A percentile compares a stretch with the other conserved stretches of the same genome.
These are phyloP conservation scores for Strongylocentrotus purpuratus DNA, from an alignment of 35 echinoderm and acorn worm species.

Conservation along the genomic window DNA sequence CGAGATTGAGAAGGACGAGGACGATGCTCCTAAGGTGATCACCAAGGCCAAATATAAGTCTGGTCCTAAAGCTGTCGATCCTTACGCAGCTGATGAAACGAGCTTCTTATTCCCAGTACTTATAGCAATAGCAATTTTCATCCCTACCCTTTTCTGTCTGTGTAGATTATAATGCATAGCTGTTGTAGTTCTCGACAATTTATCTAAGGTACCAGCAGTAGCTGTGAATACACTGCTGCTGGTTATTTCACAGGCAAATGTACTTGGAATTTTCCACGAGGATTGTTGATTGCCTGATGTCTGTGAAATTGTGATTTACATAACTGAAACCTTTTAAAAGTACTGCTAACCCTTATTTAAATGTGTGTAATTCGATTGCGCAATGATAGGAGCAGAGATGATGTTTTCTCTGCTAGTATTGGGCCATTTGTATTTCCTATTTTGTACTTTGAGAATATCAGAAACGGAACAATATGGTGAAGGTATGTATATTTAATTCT, in stretches of 20 bases:
- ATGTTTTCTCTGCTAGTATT: neutral
- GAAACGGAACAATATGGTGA: neutral
- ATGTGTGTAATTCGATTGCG: neutral
- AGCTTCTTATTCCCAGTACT: slow-evolving; percentile 96
- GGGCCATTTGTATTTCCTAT: neutral
- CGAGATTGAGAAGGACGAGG: slow-evolving; percentile 68
- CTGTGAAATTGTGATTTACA: neutral
- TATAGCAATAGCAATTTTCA: slow-evolving; percentile 92
- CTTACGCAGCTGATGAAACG: slow-evolving; percentile 93
- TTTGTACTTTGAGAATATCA: neutral
- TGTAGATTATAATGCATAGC: slow-evolving; percentile 84
- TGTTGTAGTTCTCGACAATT: neutral
- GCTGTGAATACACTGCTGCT: neutral
- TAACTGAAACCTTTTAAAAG: neutral
- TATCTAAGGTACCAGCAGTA: neutral
- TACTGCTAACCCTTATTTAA: neutral
- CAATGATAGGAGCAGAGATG: neutral
- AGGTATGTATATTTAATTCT: neutral
- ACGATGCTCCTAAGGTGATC: slow-evolving; percentile 39
- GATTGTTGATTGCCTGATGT: neutral
- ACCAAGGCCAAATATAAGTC: slow-evolving; percentile 73
- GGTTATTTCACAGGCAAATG: neutral
- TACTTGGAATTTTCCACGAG: neutral
- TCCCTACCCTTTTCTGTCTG: slow-evolving; percentile 98
- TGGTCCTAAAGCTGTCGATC: slow-evolving; percentile 92